phyloP scores from a whole-genome alignment of 2,888 invertebrate genomes.

The Oasisia sp. region DNA sequence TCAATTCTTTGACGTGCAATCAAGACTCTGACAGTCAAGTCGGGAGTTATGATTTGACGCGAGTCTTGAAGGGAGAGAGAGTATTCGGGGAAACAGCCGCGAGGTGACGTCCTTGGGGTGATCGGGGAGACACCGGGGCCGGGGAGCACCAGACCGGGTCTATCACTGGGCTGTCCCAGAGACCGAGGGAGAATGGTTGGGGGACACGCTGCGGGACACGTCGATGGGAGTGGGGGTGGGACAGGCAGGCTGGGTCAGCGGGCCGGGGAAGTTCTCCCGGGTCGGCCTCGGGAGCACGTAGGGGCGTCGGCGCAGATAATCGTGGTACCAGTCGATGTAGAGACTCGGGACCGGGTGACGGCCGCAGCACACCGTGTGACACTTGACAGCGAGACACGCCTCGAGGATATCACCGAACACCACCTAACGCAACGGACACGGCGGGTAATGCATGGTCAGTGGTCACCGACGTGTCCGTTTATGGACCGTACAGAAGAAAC shows the following conservation, averaged over 20 bases:
- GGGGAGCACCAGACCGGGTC: not conserved
- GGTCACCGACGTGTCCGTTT: not conserved
- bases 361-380: not conserved
- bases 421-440: not conserved
- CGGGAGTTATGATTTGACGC: too few relatives aligned
- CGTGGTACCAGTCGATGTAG: not conserved
- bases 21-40: too few relatives aligned
- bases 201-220: not conserved
- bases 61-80: too few relatives aligned
- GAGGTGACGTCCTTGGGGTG: not conserved
- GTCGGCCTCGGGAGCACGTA: not conserved
- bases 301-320: not conserved
- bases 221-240: not conserved
- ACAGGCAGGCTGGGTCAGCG: not conserved
- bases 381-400: not conserved
- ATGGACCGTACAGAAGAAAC: too few relatives aligned
- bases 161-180: not conserved
- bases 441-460: not conserved
- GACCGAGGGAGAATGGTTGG: not conserved
- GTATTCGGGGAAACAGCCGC: not conserved
- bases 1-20: too few relatives aligned
- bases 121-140: not conserved
- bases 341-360: not conserved
- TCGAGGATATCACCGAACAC: not conserved
- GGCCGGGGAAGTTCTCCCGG: not conserved